A percentile compares a stretch with the other conserved stretches of the same genome.
Evolutionary conservation across 2,797 vertebrate species (phyloP).

Genomic region (Cyprinodon diabolis): DNA sequence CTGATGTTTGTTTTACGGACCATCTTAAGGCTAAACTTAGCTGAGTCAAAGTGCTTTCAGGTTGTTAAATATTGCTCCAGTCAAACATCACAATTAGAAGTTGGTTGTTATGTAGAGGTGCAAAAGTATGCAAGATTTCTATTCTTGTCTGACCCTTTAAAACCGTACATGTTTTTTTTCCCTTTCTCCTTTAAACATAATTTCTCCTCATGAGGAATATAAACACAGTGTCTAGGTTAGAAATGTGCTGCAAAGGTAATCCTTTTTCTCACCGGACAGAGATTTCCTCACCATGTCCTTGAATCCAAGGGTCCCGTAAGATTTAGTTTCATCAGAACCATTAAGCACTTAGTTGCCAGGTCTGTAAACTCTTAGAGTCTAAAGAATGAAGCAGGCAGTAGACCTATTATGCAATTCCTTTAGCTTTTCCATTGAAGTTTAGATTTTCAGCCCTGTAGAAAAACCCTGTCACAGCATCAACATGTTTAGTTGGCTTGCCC

Average conservation of each 20-base stretch:
- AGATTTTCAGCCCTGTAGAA: not conserved
- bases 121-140: not conserved
- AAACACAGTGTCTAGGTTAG: not conserved
- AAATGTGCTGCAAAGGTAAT: slow-evolving; percentile 8
- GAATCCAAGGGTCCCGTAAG: slow-evolving; percentile 1
- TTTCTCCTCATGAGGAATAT: not conserved
- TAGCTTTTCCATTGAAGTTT: not conserved
- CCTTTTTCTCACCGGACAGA: slow-evolving; percentile 10
- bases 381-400: not conserved
- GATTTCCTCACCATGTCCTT: slow-evolving; percentile 8
- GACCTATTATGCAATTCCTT: not conserved
- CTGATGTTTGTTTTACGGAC: not conserved
- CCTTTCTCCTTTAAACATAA: not conserved
- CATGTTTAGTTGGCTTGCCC: not conserved
- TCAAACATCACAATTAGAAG: not conserved
- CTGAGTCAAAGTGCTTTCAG: not conserved
- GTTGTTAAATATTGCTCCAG: not conserved
- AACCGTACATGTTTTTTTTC: not conserved
- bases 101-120: not conserved
- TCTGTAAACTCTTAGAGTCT: not conserved
- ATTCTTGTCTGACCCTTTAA: not conserved
- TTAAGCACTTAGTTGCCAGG: not conserved
- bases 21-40: not conserved
- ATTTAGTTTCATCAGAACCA: not conserved
- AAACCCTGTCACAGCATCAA: not conserved